phyloP scores from a whole-genome alignment of 2,888 invertebrate genomes.

The Gari tellinella region DNA sequence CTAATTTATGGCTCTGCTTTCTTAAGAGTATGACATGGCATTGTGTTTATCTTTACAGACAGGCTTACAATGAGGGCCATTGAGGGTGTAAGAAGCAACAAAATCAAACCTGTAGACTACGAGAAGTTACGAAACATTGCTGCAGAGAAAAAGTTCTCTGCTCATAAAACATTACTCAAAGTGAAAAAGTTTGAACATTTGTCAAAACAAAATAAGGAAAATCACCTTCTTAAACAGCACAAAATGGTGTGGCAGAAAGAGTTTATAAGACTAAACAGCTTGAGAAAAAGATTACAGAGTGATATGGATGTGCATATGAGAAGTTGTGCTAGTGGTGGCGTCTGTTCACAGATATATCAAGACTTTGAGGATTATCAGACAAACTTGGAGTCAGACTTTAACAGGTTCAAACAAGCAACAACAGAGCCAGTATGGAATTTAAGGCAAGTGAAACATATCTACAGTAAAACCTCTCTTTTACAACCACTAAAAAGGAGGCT shows the following conservation, averaged over 20 bases:
- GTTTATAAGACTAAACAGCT: conserved; percentile 75
- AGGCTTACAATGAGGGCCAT: conserved; percentile 69
- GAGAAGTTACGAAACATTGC: conserved; percentile 74
- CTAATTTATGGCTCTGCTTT: too few species aligned
- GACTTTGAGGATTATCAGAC: conserved; percentile 77
- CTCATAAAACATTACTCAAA: conserved; percentile 76
- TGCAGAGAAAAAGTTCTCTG: conserved; percentile 77
- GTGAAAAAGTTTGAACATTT: conserved; percentile 80
- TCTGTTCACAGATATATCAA: conserved; percentile 69
- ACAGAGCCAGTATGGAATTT: conserved; percentile 80
- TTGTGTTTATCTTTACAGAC: conserved; percentile 67
- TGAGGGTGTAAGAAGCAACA: conserved; percentile 79
- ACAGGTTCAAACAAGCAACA: conserved; percentile 77
- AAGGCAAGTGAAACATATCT: conserved; percentile 74
- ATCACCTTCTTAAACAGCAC: conserved; percentile 80
- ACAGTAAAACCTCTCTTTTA: too few species aligned
- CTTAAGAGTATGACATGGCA: too few species aligned
- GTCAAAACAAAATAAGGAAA: conserved; percentile 80
- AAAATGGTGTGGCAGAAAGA: conserved; percentile 82
- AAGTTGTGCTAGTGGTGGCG: conserved; percentile 57
- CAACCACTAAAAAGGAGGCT: too few species aligned
- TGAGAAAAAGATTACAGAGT: conserved; percentile 72
- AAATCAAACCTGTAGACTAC: conserved; percentile 80
- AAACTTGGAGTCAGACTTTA: conserved; percentile 72
- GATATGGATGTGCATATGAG: conserved; percentile 71